phyloP scores from a whole-genome alignment of 2,888 invertebrate species.

The Biston betularia region DNA sequence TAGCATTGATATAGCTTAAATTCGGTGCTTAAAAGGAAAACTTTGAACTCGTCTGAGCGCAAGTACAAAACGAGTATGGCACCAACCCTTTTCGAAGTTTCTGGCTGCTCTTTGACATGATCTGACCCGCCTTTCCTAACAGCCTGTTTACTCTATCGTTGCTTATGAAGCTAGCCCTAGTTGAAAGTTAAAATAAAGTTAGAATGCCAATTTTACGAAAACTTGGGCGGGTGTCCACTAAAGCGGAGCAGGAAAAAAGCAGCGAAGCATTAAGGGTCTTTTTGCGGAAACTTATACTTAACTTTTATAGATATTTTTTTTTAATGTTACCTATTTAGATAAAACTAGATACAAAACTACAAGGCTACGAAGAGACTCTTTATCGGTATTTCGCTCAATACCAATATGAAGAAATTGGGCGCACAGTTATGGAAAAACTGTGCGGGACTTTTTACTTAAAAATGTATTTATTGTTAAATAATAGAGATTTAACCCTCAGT shows the following conservation, averaged over 20 bases:
- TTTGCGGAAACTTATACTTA: no score
- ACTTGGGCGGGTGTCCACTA: background rate
- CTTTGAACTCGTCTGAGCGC: background rate
- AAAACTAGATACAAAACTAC: no score
- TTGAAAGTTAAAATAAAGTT: background rate
- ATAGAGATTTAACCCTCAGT: no score
- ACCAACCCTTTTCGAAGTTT: background rate
- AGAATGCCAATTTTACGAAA: background rate
- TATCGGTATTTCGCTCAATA: no score
- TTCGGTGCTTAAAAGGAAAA: background rate
- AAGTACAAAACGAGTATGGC: background rate
- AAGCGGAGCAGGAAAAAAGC: background rate
- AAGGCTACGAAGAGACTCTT: no score
- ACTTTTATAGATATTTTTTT: no score
- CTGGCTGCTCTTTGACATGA: conserved; percentile 1
- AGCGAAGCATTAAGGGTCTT: no score
- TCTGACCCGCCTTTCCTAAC: conserved; percentile 1
- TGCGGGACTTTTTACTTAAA: no score
- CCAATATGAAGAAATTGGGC: no score
- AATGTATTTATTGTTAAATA: no score
- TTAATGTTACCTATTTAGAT: no score
- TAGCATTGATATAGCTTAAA: background rate
- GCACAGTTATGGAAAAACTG: no score
- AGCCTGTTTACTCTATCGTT: background rate
- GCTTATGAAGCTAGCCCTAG: background rate